Conservation (phyloP, 2,113 vertebrate species). For the Verasper variegatus region DNA sequence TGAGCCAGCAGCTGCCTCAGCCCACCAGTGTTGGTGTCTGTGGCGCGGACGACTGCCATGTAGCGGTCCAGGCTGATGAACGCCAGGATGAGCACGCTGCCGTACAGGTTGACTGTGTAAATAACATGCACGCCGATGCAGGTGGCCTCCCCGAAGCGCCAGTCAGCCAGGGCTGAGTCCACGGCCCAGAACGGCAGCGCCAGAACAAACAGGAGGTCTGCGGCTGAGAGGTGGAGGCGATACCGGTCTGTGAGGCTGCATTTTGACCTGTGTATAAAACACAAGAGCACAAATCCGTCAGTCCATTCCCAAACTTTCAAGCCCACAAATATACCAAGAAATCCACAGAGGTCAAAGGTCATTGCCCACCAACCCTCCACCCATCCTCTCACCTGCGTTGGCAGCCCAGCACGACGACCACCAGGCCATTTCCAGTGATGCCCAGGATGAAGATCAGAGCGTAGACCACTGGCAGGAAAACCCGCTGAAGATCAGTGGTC, state of each 20-base stretch:
- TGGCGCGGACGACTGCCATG: constrained; percentile 95
- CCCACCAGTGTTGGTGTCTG: constrained; percentile 92
- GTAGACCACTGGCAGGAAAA: constrained; percentile 93
- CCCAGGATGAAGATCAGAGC: constrained; percentile 93
- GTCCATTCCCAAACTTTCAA: fast-evolving
- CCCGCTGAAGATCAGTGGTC: constrained; percentile 86
- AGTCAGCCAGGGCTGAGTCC: constrained; percentile 87
- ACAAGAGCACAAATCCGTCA: background rate
- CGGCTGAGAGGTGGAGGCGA: constrained; percentile 94
- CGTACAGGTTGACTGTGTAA: constrained; percentile 97
- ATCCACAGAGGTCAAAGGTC: background rate
- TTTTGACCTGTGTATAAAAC: constrained; percentile 79
- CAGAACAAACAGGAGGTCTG: constrained; percentile 96
- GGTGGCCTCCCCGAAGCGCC: constrained; percentile 89
- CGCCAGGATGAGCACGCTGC: constrained; percentile 96
- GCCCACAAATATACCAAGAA: background rate
- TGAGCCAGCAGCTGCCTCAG: constrained; percentile 92
- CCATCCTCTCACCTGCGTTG: constrained; percentile 85
- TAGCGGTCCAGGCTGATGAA: constrained; percentile 98
- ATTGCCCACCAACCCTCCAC: background rate
- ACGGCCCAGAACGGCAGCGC: constrained; percentile 97
- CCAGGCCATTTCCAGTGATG: constrained; percentile 94
- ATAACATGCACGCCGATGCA: constrained; percentile 93
- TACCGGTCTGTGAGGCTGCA: constrained; percentile 96
- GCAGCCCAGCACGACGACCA: constrained; percentile 95